These are phyloP conservation scores for Phoeniculus purpureus DNA, from an alignment of 2,797 vertebrate genomes.

Conservation along the genomic window DNA sequence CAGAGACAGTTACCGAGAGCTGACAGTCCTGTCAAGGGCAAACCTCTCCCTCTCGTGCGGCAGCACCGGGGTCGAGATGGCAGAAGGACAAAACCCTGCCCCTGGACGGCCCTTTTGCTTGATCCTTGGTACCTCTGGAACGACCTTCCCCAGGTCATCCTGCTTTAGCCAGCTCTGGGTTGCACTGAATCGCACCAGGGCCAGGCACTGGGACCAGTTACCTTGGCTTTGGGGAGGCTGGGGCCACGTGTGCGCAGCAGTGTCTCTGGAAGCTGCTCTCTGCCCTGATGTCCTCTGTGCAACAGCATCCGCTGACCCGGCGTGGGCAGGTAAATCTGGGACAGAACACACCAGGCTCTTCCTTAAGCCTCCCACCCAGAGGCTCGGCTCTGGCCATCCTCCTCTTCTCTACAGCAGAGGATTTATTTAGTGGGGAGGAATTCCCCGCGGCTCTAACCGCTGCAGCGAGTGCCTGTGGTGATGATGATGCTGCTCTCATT, in stretches of 20 bases:
- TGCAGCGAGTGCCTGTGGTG: not conserved
- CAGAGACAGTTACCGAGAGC: conserved; percentile 31
- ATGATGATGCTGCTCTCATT: not conserved
- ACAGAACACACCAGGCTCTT: not conserved
- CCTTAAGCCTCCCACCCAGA: not conserved
- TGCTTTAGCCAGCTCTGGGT: not conserved
- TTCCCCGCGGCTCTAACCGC: not conserved
- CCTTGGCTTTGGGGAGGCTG: not conserved
- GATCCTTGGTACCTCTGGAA: accelerated
- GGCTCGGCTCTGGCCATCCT: not conserved
- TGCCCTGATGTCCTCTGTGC: not conserved
- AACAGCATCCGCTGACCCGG: not conserved
- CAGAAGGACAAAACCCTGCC: accelerated
- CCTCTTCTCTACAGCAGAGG: not conserved
- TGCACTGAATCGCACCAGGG: not conserved
- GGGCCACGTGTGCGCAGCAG: not conserved
- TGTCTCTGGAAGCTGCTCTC: not conserved
- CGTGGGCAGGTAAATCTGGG: not conserved
- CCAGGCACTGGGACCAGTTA: not conserved
- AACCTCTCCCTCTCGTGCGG: not conserved
- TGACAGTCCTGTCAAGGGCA: not conserved
- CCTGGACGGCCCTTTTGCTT: accelerated
- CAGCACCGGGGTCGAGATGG: not conserved
- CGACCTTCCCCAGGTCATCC: accelerated
- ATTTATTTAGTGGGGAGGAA: not conserved